A percentile compares a stretch with the other conserved stretches of the same genome.
phyloP scores from a whole-genome alignment of 2,888 invertebrate species.

The Mythimna ferrago region DNA sequence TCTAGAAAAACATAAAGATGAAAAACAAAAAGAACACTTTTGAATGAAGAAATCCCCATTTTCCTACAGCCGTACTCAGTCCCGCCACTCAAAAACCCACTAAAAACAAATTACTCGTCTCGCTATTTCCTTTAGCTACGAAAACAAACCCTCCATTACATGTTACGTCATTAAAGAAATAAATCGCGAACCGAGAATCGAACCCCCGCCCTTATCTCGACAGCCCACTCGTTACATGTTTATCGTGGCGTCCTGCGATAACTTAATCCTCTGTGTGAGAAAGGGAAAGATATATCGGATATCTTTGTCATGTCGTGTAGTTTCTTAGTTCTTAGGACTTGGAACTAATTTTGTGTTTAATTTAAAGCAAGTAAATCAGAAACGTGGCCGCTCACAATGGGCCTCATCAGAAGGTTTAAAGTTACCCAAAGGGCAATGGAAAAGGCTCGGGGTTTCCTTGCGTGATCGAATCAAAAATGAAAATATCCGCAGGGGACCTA shows the following conservation, averaged over 20 bases:
- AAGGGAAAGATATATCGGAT: constrained; percentile 41
- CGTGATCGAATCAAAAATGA: too few relatives aligned
- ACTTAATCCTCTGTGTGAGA: constrained; percentile 62
- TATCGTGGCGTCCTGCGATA: constrained; percentile 63
- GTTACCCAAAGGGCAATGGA: too few relatives aligned
- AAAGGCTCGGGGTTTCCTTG: too few relatives aligned
- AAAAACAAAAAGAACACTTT: background rate
- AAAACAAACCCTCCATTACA: constrained; percentile 63
- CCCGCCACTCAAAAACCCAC: constrained; percentile 44
- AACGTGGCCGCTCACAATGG: too few relatives aligned
- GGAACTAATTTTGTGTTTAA: background rate
- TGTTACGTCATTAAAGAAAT: constrained; percentile 65
- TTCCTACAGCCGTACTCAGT: background rate
- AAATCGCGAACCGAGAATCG: constrained; percentile 55
- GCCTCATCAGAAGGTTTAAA: too few relatives aligned
- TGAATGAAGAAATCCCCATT: background rate
- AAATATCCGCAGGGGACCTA: too few relatives aligned
- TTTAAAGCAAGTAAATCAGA: background rate
- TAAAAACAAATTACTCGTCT: constrained; percentile 55
- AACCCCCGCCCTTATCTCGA: constrained; percentile 67
- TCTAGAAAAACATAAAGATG: too few relatives aligned
- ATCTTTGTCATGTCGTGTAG: constrained; percentile 31
- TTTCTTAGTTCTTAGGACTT: background rate
- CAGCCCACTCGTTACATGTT: constrained; percentile 66
- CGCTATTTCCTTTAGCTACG: constrained; percentile 42